phyloP scores from a whole-genome alignment of 2,888 invertebrate species.

The Cacoxenus indagator region DNA sequence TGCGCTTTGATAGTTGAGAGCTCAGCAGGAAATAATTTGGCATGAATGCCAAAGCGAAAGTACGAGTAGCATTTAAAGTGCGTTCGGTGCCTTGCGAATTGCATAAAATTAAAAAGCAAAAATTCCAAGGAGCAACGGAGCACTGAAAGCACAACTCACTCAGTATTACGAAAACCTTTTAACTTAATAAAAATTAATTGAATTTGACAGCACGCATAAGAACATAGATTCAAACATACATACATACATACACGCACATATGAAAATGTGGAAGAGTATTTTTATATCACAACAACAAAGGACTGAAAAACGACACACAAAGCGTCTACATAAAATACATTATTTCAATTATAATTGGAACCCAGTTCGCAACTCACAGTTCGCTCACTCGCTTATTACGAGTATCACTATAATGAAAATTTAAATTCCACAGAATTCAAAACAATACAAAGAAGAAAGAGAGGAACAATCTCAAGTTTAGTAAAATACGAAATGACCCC shows the following conservation, averaged over 20 bases:
- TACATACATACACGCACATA: not conserved
- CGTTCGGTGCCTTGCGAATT: not conserved
- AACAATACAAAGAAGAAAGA: too few relatives aligned
- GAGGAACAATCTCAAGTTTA: not conserved
- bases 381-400: not conserved
- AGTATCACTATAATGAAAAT: constrained; percentile 33
- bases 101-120: not conserved
- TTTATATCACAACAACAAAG: not conserved
- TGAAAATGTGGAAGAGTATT: not conserved
- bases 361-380: not conserved
- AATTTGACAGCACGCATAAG: not conserved
- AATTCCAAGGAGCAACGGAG: not conserved
- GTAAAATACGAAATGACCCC: constrained; percentile 13
- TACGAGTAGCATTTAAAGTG: too few relatives aligned
- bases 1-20: too few relatives aligned
- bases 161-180: constrained; percentile 9
- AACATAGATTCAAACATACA: not conserved
- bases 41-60: too few relatives aligned
- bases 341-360: constrained; percentile 19
- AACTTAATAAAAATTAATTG: constrained; percentile 19
- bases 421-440: constrained; percentile 38
- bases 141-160: not conserved
- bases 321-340: not conserved
- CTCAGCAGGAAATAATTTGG: too few relatives aligned
- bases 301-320: not conserved